Conservation (phyloP, 2,113 vertebrate genomes). For the Apeltes quadracus region DNA sequence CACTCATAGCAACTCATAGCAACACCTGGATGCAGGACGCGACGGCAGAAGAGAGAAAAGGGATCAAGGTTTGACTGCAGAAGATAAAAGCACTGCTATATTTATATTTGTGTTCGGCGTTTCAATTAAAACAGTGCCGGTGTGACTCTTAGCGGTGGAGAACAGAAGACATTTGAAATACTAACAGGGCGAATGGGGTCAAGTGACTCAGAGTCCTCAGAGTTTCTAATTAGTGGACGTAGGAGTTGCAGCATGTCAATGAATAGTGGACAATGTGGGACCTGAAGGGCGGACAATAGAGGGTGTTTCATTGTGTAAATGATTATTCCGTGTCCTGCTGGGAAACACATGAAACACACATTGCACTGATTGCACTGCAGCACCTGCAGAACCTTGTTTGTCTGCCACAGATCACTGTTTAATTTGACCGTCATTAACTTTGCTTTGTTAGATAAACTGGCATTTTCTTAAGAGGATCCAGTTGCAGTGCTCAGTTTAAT, state of each 20-base stretch:
- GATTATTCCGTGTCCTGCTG: slow-evolving; percentile 26
- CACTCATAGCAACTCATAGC: slow-evolving; percentile 67
- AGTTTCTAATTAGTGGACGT: slow-evolving; percentile 55
- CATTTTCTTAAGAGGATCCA: slow-evolving; percentile 8
- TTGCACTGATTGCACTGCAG: slow-evolving; percentile 9
- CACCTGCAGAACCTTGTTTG: slow-evolving; percentile 10
- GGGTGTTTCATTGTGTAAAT: slow-evolving; percentile 62
- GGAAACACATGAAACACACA: slow-evolving; percentile 14
- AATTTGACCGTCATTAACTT: slow-evolving; percentile 3
- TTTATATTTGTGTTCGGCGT: slow-evolving; percentile 72
- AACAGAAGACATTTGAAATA: slow-evolving; percentile 55
- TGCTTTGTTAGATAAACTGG: slow-evolving; percentile 12
- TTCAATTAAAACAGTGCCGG: slow-evolving; percentile 47
- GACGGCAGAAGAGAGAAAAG: slow-evolving; percentile 52
- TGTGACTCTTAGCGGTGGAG: slow-evolving; percentile 38
- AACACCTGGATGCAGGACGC: slow-evolving; percentile 71
- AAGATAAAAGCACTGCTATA: slow-evolving; percentile 69
- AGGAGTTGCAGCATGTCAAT: slow-evolving; percentile 32
- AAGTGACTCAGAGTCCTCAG: slow-evolving; percentile 40
- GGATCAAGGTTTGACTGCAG: slow-evolving; percentile 55
- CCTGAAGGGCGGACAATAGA: slow-evolving; percentile 47
- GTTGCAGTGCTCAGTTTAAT: too few species aligned
- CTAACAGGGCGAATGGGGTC: slow-evolving; percentile 54
- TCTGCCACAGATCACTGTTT: slow-evolving; percentile 5
- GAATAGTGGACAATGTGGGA: slow-evolving; percentile 32